Evolutionary conservation across 2,797 vertebrate genomes (phyloP).

Genomic region (Linurgus olivaceus): DNA sequence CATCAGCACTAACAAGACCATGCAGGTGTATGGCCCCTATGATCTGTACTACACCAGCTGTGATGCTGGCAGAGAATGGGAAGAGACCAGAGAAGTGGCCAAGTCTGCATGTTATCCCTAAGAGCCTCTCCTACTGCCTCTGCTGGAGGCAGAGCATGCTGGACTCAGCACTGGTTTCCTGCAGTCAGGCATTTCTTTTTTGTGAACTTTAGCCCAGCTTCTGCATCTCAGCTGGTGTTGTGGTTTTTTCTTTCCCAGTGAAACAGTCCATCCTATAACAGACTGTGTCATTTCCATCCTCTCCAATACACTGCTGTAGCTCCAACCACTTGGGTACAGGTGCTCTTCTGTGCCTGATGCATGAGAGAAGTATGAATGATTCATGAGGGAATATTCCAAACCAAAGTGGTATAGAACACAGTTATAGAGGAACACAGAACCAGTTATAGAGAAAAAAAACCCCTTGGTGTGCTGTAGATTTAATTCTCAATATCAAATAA

Average conservation of each 20-base stretch:
- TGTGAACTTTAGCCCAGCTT: neutral
- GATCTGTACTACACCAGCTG: neutral
- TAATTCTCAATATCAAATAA: neutral
- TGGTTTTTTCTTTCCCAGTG: neutral
- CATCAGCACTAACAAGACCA: neutral
- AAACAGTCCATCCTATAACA: neutral
- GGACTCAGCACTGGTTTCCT: neutral
- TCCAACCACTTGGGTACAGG: neutral
- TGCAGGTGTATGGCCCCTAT: neutral
- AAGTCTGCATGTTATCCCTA: neutral
- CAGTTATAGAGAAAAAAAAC: neutral
- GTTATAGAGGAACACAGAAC: neutral
- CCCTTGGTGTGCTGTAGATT: neutral
- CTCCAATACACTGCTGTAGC: neutral
- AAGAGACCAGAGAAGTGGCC: neutral
- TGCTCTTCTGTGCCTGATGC: neutral
- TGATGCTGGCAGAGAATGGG: neutral
- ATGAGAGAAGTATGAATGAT: neutral
- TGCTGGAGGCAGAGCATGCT: neutral
- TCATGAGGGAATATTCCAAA: neutral
- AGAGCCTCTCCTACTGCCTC: neutral
- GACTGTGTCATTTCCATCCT: neutral
- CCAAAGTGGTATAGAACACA: neutral
- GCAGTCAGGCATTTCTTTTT: neutral
- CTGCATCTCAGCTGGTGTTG: neutral